A percentile compares a stretch with the other conserved stretches of the same genome.
phyloP scores from a whole-genome alignment of 2,113 vertebrate species.

The Charina bottae region DNA sequence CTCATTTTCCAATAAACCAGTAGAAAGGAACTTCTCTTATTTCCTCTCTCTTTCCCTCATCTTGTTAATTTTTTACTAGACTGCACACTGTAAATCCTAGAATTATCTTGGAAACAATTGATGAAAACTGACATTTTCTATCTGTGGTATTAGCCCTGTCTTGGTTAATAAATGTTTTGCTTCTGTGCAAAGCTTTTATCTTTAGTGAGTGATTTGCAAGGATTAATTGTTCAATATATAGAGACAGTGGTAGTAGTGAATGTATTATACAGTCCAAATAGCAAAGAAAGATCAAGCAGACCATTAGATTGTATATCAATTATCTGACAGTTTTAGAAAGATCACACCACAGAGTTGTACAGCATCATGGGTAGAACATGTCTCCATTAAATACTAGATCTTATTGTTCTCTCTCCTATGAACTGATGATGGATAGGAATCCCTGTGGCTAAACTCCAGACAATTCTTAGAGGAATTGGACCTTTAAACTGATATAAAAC shows the following conservation, averaged over 20 bases:
- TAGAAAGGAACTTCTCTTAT: slow-evolving; percentile 25
- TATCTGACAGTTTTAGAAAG: not conserved
- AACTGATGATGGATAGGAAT: not conserved
- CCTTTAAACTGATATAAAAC: not conserved
- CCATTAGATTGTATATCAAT: slow-evolving; percentile 57
- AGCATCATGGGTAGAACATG: not conserved
- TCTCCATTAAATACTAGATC: not conserved
- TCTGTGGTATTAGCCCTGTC: slow-evolving; percentile 53
- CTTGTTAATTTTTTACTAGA: slow-evolving; percentile 51
- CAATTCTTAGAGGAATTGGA: not conserved
- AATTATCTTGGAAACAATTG: slow-evolving; percentile 45
- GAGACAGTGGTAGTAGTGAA: slow-evolving; percentile 58
- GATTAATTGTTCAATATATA: slow-evolving; percentile 67
- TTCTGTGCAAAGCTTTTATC: slow-evolving; percentile 49
- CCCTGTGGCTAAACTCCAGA: not conserved
- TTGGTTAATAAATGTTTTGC: slow-evolving; percentile 56
- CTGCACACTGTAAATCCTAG: slow-evolving; percentile 32
- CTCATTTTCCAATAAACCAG: not conserved
- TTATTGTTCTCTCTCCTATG: not conserved
- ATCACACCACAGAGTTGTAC: not conserved
- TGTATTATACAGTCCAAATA: slow-evolving; percentile 57
- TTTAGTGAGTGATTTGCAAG: slow-evolving; percentile 55
- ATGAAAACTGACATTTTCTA: slow-evolving; percentile 41
- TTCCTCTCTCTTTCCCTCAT: slow-evolving; percentile 32
- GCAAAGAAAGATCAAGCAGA: slow-evolving; percentile 40